Conservation (phyloP, 2,797 vertebrate species). For the Lagodon rhomboides region DNA sequence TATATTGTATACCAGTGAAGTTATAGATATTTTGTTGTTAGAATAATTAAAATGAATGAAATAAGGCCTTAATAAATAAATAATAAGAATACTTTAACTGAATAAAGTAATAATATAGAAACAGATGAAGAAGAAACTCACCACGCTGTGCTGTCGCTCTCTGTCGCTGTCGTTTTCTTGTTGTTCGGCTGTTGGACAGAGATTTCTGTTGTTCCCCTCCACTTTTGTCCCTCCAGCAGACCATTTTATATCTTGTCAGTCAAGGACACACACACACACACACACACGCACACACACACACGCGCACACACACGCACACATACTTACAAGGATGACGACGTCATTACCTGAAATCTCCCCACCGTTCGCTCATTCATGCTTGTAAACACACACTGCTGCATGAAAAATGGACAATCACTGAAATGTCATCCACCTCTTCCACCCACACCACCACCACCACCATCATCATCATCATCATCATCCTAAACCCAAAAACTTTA, state of each 20-base stretch:
- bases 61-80: background rate
- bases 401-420: conserved; percentile 12
- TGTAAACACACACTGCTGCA: conserved; percentile 4
- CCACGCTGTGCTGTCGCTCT: conserved; percentile 25
- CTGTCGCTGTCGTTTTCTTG: conserved; percentile 7
- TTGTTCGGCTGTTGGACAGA: background rate
- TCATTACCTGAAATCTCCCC: conserved; percentile 13
- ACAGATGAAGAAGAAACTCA: conserved; percentile 31
- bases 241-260: conserved; percentile 54
- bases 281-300: conserved; percentile 39
- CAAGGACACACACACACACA: conserved; percentile 51
- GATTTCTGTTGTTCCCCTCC: conserved; percentile 11
- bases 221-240: conserved; percentile 17
- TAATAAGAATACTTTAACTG: no score
- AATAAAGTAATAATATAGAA: no score
- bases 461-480: background rate
- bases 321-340: background rate
- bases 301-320: conserved; percentile 13
- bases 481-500: background rate
- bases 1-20: no score
- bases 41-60: no score
- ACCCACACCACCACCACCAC: background rate
- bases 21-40: no score
- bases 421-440: conserved; percentile 11
- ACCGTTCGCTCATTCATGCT: conserved; percentile 4